Base-by-base conservation (phyloP, 1,140 invertebrate genomes). In the Arion vulgaris region DNA sequence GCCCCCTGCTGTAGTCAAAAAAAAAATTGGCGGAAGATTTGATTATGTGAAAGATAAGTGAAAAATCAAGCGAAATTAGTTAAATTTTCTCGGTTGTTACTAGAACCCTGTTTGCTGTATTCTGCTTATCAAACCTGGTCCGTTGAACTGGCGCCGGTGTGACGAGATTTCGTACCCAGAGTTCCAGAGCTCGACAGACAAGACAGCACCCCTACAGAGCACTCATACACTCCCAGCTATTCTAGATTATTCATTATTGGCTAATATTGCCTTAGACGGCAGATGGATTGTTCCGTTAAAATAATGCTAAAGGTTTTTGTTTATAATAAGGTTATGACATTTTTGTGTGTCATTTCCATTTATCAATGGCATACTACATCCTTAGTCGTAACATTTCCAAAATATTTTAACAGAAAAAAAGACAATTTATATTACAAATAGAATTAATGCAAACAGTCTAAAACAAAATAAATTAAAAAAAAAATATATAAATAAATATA, bases 61-160 rank as follows among this genome's bases (percentile, higher is more conserved):
- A 45, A 75, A 75, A 75, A 75, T 75, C 73, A 49, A 34, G 73
- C 53, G 28, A 75, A 75, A 75, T 75, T 75, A 75, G 73, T 75
- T 75, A 75, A 51, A 75, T 75, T 75, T 75, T 51, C 45, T 28
- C 26, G 38, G 53, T 53, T 75, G 51, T 75, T 34, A 28, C 38
- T 26, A 28, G n/a, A 28, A 51, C 15, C 2, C 41, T 1, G 45
- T 51, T 75, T 53, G 2, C 11, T 5, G 2, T 17, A 4, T 39
- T 49, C 19, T 51, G 15, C 39, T 51, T 75, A 49, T 75, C 39
- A 72, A 75, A 75, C 45, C 7, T 17, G n/a, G 36, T 34, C 39
- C 73, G 4, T 1, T 23, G 7, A 36, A 75, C 38, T 75, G 73
- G 73, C 73, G 73, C 73, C 73, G 32, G 19, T 0, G 45, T 41